Percentiles rank a stretch among this genome's conserved stretches.
These are phyloP conservation scores for Tiliacea citrago DNA, from an alignment of 2,888 invertebrate species.

Conservation along the genomic window DNA sequence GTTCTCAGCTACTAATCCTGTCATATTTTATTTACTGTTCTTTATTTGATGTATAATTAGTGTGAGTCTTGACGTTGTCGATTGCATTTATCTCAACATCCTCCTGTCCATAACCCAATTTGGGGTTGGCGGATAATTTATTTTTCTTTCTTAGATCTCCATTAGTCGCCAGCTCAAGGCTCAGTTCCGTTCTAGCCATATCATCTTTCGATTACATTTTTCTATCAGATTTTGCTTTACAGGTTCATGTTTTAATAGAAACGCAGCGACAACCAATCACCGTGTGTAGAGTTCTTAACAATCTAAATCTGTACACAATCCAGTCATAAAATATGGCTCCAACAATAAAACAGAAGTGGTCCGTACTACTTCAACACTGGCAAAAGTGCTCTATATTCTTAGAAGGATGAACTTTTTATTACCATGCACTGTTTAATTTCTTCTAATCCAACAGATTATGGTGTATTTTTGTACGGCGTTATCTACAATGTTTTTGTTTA, in stretches of 20 bases:
- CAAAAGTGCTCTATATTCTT: slow-evolving; percentile 87
- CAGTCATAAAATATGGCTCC: slow-evolving; percentile 90
- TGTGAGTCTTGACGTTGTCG: background rate
- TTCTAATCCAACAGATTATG: slow-evolving; percentile 74
- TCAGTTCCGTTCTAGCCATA: background rate
- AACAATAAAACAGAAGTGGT: slow-evolving; percentile 90
- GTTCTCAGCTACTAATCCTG: background rate
- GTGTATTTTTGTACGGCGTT: slow-evolving; percentile 59
- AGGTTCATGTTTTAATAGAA: background rate
- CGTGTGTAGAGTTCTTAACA: slow-evolving; percentile 66
- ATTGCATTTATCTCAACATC: background rate
- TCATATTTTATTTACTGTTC: background rate
- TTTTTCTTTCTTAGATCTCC: background rate
- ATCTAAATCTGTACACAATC: slow-evolving; percentile 90
- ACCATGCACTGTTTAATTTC: slow-evolving; percentile 82
- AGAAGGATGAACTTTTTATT: slow-evolving; percentile 85
- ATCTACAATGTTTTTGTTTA: slow-evolving; percentile 56
- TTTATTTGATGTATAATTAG: background rate
- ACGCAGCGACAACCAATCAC: slow-evolving; percentile 24
- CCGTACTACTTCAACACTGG: slow-evolving; percentile 84
- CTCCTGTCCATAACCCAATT: background rate
- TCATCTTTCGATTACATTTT: background rate
- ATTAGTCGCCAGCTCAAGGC: too few species aligned
- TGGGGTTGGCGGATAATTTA: background rate
- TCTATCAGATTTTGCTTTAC: background rate